Evolutionary conservation across 2,797 vertebrate species (phyloP).

Genomic region (Muscicapa striata): DNA sequence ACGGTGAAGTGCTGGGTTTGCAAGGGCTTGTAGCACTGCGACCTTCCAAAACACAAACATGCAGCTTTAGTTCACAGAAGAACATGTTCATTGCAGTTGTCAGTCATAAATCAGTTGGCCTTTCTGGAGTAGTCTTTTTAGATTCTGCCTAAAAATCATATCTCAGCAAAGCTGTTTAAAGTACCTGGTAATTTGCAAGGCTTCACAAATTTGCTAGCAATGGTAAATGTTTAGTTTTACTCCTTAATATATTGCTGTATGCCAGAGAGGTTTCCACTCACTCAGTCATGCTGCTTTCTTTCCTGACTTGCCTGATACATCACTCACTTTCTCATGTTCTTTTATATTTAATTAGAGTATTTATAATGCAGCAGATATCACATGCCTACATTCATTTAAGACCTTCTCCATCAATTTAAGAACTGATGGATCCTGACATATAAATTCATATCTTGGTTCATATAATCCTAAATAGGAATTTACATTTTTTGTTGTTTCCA

Average conservation of each 20-base stretch:
- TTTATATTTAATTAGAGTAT: conserved; percentile 24
- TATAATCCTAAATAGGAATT: not conserved
- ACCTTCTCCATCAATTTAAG: not conserved
- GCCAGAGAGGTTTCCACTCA: not conserved
- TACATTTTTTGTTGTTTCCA: not conserved
- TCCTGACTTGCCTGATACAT: not conserved
- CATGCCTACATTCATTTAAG: not conserved
- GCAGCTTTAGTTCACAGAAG: not conserved
- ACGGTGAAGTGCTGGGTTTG: not conserved
- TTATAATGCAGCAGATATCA: not conserved
- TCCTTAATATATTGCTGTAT: not conserved
- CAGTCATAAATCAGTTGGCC: not conserved
- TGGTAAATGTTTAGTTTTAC: not conserved
- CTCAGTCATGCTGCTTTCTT: not conserved
- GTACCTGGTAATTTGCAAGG: not conserved
- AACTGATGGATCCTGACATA: not conserved
- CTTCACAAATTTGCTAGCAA: not conserved
- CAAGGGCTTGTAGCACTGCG: not conserved
- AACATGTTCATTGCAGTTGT: not conserved
- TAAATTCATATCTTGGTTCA: not conserved
- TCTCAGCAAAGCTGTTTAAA: conserved; percentile 14
- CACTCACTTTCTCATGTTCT: not conserved
- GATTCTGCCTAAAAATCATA: not conserved
- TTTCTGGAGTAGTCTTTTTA: not conserved
- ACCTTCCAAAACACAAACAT: not conserved